Evolutionary conservation across 1,140 invertebrate species (phyloP).

Genomic region (Ephestia elutella): DNA sequence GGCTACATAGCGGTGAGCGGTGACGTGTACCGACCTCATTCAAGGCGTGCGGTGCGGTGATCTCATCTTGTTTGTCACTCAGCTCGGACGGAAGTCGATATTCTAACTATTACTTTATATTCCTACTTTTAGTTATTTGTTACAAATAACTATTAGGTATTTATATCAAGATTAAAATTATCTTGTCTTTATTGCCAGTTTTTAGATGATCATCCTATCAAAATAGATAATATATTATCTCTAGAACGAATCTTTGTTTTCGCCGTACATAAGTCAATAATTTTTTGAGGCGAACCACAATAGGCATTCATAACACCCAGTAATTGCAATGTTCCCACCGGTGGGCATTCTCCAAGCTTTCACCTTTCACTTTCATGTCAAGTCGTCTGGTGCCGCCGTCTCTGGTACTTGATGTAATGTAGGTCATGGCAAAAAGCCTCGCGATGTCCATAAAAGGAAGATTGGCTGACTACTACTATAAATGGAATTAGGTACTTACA

Average conservation of each 20-base stretch:
- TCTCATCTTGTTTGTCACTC: conserved; percentile 6
- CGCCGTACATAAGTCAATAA: too few species aligned
- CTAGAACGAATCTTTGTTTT: too few species aligned
- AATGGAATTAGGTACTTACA: background rate
- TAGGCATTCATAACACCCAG: background rate
- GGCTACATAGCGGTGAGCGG: background rate
- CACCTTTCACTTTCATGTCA: background rate
- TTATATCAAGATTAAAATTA: too few species aligned
- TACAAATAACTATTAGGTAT: too few species aligned
- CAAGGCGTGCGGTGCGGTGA: conserved; percentile 5
- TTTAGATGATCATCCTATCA: too few species aligned
- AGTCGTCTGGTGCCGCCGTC: background rate
- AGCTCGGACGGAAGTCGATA: too few species aligned
- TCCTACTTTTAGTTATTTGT: too few species aligned
- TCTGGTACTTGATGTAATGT: background rate
- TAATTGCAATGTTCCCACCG: background rate
- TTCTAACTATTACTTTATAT: too few species aligned
- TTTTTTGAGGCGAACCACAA: too few species aligned
- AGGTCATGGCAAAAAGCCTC: background rate
- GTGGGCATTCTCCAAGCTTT: background rate
- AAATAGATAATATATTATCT: too few species aligned
- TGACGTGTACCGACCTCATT: conserved; percentile 20
- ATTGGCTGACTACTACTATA: background rate
- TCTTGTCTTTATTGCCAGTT: too few species aligned
- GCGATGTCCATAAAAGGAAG: background rate